Conservation (phyloP, 2,113 vertebrate genomes). For the Chloropsis hardwickii region DNA sequence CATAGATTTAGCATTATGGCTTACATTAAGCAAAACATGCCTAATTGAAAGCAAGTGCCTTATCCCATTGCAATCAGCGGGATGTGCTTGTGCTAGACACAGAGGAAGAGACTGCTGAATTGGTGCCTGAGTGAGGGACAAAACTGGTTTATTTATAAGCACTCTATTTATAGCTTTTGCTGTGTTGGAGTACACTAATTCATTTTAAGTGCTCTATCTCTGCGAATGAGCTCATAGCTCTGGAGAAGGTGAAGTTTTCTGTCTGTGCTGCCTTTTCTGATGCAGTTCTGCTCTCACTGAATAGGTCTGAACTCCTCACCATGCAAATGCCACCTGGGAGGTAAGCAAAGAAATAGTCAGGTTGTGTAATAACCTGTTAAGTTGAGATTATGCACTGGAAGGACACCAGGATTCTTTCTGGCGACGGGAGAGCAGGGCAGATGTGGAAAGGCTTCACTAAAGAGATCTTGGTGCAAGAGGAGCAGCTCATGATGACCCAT, state of each 20-base stretch:
- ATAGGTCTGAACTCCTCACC: not conserved
- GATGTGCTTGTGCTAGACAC: not conserved
- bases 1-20: not conserved
- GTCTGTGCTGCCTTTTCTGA: not conserved
- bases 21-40: slow-evolving; percentile 16
- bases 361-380: not conserved
- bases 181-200: slow-evolving; percentile 63
- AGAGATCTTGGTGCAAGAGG: not conserved
- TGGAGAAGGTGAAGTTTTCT: not conserved
- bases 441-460: not conserved
- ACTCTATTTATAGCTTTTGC: slow-evolving; percentile 57
- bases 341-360: not conserved
- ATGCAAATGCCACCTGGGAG: not conserved
- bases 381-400: not conserved
- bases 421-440: fast-evolving
- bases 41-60: not conserved
- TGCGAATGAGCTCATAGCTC: slow-evolving; percentile 39
- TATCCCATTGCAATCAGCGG: not conserved
- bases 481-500: fast-evolving
- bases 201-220: slow-evolving; percentile 60
- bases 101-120: slow-evolving; percentile 2
- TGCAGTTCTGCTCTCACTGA: not conserved
- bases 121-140: slow-evolving; percentile 28
- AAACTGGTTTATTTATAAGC: slow-evolving; percentile 65
- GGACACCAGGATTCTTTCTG: not conserved